Evolutionary conservation across 2,888 invertebrate genomes (phyloP).

Genomic region (Cheilosia vernalis): DNA sequence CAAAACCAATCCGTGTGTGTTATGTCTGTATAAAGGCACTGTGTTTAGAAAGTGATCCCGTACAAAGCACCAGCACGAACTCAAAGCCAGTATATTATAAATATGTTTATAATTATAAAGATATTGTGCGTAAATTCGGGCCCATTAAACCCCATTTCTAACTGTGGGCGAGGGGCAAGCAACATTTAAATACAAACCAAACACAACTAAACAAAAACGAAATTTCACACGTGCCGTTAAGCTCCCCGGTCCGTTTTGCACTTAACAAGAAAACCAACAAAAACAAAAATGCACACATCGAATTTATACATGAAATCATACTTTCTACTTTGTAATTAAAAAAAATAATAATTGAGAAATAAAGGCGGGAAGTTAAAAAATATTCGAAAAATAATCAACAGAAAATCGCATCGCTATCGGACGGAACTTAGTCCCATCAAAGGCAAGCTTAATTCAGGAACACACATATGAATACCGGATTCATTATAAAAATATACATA

Average conservation of each 20-base stretch:
- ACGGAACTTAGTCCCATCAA: slow-evolving; percentile 3
- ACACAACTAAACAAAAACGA: slow-evolving; percentile 29
- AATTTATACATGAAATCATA: slow-evolving; percentile 1
- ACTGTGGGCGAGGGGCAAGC: slow-evolving; percentile 15
- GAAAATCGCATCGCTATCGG: slow-evolving; percentile 44
- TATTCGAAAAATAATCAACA: slow-evolving; percentile 21
- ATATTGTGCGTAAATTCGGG: slow-evolving; percentile 23
- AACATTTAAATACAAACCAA: slow-evolving; percentile 17
- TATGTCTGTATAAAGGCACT: slow-evolving; percentile 72
- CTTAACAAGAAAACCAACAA: slow-evolving; percentile 15
- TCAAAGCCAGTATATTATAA: slow-evolving; percentile 72
- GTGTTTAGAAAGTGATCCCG: slow-evolving; percentile 72
- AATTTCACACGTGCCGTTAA: slow-evolving; percentile 63
- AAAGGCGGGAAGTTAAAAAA: slow-evolving; percentile 5
- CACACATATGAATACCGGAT: slow-evolving; percentile 19
- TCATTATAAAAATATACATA: slow-evolving; percentile 12
- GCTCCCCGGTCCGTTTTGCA: slow-evolving; percentile 71
- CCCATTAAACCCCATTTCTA: slow-evolving; percentile 36
- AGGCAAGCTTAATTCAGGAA: slow-evolving; percentile 5
- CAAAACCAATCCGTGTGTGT: slow-evolving; percentile 70
- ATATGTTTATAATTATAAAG: slow-evolving; percentile 22
- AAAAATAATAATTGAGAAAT: slow-evolving; percentile 3
- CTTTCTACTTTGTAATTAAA: slow-evolving; percentile 1
- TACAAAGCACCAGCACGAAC: slow-evolving; percentile 76
- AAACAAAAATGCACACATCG: slow-evolving; percentile 26